Evolutionary conservation across 1,140 invertebrate species (phyloP).

Genomic region (Pseudomyrmex pallidus): DNA sequence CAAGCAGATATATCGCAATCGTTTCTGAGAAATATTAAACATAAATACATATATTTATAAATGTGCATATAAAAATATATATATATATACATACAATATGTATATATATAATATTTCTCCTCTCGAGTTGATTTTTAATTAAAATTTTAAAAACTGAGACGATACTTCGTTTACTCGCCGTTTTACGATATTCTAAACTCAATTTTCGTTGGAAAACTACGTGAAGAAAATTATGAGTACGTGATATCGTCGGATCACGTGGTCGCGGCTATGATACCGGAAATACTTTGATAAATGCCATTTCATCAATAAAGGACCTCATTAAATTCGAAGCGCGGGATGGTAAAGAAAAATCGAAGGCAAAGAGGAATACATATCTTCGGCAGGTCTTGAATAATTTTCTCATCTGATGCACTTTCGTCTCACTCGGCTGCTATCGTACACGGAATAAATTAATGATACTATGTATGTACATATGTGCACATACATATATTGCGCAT

Average conservation of each 20-base stretch:
- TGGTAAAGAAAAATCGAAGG: conserved; percentile 42
- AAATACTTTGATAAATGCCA: conserved; percentile 71
- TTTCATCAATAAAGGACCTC: conserved; percentile 75
- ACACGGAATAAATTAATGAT: conserved; percentile 62
- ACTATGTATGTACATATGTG: background rate
- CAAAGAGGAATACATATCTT: conserved; percentile 51
- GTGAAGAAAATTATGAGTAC: conserved; percentile 48
- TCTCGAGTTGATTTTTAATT: conserved; percentile 42
- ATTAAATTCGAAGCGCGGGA: conserved; percentile 71
- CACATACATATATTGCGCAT: background rate
- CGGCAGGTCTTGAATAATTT: conserved; percentile 60
- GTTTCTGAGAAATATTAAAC: conserved; percentile 14
- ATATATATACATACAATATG: conserved; percentile 4
- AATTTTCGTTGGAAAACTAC: conserved; percentile 8
- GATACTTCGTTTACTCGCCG: background rate
- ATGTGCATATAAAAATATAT: no score
- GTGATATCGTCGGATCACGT: conserved; percentile 63
- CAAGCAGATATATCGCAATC: no score
- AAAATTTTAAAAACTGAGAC: conserved; percentile 40
- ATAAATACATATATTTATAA: background rate
- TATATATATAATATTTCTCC: conserved; percentile 17
- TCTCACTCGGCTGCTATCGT: conserved; percentile 49
- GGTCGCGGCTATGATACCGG: conserved; percentile 49
- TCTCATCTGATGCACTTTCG: conserved; percentile 48
- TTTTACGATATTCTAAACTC: conserved; percentile 46